Conservation (phyloP, 2,797 vertebrate species). For the Galaxias olidus region DNA sequence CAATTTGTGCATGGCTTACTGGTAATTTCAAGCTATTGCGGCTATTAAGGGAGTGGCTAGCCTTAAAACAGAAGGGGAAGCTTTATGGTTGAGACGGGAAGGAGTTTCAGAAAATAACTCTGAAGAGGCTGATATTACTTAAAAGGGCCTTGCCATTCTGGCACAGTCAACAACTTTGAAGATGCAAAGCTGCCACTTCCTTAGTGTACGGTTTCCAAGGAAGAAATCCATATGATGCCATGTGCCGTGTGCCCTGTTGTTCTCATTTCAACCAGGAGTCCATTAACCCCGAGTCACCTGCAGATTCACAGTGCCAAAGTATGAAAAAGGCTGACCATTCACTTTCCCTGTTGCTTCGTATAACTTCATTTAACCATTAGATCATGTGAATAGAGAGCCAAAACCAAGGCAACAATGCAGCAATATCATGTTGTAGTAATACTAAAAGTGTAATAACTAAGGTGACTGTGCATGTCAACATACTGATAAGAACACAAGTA, state of each 20-base stretch:
- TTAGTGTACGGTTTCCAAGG: conserved; percentile 38
- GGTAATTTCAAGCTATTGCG: conserved; percentile 19
- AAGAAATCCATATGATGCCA: conserved; percentile 34
- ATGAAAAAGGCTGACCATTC: conserved; percentile 2
- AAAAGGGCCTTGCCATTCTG: conserved; percentile 27
- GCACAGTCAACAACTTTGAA: conserved; percentile 28
- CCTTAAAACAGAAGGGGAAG: conserved; percentile 14
- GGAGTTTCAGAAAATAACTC: conserved; percentile 52
- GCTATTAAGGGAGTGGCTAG: conserved; percentile 16
- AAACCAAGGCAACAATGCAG: no score
- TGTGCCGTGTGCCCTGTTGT: conserved; percentile 14
- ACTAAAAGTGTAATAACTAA: no score
- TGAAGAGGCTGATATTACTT: conserved; percentile 51
- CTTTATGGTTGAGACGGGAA: conserved; percentile 42
- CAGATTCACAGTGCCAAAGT: neutral
- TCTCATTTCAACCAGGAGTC: conserved; percentile 26
- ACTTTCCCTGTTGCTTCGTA: no score
- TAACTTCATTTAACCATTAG: no score
- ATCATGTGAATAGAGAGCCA: no score
- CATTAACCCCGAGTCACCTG: conserved; percentile 15
- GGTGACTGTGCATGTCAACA: no score
- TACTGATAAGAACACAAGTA: conserved; percentile 33
- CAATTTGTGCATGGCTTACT: conserved; percentile 20
- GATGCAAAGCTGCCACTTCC: conserved; percentile 42
- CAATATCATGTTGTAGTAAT: no score